A percentile compares a stretch with the other conserved stretches of the same genome.
These are phyloP conservation scores for Morelia viridis DNA, from an alignment of 2,797 vertebrate genomes.

Conservation along the genomic window DNA sequence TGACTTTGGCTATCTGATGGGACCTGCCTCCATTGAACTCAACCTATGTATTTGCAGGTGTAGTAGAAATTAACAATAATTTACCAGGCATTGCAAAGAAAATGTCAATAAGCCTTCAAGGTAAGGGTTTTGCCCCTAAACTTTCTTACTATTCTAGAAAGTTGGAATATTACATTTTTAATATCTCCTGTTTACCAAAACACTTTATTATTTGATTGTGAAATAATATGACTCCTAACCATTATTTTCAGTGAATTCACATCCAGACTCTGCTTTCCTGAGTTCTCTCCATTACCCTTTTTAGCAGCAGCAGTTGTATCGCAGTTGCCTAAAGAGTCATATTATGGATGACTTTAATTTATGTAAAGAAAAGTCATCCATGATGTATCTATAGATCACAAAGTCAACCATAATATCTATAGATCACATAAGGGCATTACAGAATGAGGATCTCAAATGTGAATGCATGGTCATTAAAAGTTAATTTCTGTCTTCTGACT, in stretches of 20 bases:
- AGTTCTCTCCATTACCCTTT: constrained; percentile 33
- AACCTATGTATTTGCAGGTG: not conserved
- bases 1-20: not conserved
- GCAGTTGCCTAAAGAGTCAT: constrained; percentile 31
- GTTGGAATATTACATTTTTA: not conserved
- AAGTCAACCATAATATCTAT: constrained; percentile 24
- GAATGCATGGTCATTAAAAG: not conserved
- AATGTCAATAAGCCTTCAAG: not conserved
- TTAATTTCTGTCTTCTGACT: not conserved
- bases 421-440: not conserved
- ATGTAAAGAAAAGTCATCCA: constrained; percentile 36
- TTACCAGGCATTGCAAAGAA: not conserved
- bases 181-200: not conserved
- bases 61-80: not conserved
- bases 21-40: not conserved
- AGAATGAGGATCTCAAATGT: constrained; percentile 16
- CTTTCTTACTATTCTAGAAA: too few species aligned
- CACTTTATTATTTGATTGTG: not conserved
- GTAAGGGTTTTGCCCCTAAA: not conserved
- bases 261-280: constrained; percentile 31
- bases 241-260: constrained; percentile 24
- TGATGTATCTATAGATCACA: constrained; percentile 23
- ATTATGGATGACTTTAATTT: constrained; percentile 22
- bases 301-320: constrained; percentile 1
- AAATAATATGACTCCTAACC: constrained; percentile 26